Evolutionary conservation across 2,888 invertebrate genomes (phyloP).

Genomic region (Chrysolina haemoptera): DNA sequence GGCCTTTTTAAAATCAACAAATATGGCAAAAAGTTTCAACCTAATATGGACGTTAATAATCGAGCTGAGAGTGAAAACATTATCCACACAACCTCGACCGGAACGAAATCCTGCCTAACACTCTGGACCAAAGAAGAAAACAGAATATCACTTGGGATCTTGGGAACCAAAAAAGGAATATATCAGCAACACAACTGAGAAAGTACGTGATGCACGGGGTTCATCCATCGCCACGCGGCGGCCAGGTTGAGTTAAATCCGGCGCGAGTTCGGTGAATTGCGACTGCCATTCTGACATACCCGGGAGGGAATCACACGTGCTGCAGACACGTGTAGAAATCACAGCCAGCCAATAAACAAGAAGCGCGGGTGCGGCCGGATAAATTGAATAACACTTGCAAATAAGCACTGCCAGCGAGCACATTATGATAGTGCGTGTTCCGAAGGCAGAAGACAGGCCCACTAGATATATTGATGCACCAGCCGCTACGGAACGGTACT

Average conservation of each 20-base stretch:
- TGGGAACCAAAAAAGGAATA: neutral
- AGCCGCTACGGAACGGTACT: conserved; percentile 65
- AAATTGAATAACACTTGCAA: conserved; percentile 72
- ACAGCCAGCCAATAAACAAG: conserved; percentile 69
- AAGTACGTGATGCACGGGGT: conserved; percentile 43
- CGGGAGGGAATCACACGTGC: conserved; percentile 61
- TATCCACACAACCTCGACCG: no score
- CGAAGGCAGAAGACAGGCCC: conserved; percentile 64
- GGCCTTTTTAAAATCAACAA: no score
- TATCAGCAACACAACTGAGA: conserved; percentile 1
- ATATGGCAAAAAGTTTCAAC: no score
- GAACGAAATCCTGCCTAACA: no score
- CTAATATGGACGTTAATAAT: no score
- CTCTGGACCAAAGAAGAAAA: neutral
- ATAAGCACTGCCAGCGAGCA: conserved; percentile 66
- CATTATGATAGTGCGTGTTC: conserved; percentile 65
- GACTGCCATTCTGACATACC: conserved; percentile 29
- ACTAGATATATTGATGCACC: conserved; percentile 67
- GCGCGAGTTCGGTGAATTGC: conserved; percentile 36
- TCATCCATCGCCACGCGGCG: conserved; percentile 30
- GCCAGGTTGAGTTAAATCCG: conserved; percentile 32
- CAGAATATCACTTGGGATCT: neutral
- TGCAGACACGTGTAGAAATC: conserved; percentile 68
- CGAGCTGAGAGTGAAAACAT: no score
- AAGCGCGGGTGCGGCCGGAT: conserved; percentile 69